Evolutionary conservation across 2,888 invertebrate species (phyloP).

Genomic region (Opisthograptis luteolata): DNA sequence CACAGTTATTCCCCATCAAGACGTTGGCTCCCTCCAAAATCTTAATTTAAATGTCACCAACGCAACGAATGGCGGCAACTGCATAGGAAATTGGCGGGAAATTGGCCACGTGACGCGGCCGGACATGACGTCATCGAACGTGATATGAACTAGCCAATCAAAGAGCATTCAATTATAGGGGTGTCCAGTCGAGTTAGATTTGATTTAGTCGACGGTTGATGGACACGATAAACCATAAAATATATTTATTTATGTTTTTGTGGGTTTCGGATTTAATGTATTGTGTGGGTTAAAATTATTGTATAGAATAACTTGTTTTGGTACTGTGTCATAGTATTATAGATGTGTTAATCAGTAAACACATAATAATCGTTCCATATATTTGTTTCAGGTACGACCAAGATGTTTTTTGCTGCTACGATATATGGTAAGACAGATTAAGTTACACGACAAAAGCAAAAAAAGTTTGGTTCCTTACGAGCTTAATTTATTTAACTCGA

Average conservation of each 20-base stretch:
- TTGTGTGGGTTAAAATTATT: too few species aligned
- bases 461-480: too few species aligned
- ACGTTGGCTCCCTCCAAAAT: conserved; percentile 32
- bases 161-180: conserved; percentile 68
- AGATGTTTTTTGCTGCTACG: conserved; percentile 40
- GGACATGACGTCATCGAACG: conserved; percentile 71
- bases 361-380: too few species aligned
- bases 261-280: too few species aligned
- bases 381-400: conserved; percentile 63
- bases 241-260: too few species aligned
- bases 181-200: conserved; percentile 43
- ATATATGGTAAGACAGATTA: conserved; percentile 46
- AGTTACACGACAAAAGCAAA: background rate
- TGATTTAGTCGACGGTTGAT: conserved; percentile 40
- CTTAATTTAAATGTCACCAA: conserved; percentile 46
- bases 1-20: conserved; percentile 13
- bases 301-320: too few species aligned
- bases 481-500: too few species aligned
- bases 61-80: too few species aligned
- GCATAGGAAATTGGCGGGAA: conserved; percentile 76
- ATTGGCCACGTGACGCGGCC: conserved; percentile 73
- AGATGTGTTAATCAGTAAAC: too few species aligned
- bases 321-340: too few species aligned
- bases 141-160: conserved; percentile 76
- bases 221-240: too few species aligned